Percentiles rank a stretch among this genome's conserved stretches.
phyloP scores from a whole-genome alignment of 2,797 vertebrate species.

The Galago senegalensis region DNA sequence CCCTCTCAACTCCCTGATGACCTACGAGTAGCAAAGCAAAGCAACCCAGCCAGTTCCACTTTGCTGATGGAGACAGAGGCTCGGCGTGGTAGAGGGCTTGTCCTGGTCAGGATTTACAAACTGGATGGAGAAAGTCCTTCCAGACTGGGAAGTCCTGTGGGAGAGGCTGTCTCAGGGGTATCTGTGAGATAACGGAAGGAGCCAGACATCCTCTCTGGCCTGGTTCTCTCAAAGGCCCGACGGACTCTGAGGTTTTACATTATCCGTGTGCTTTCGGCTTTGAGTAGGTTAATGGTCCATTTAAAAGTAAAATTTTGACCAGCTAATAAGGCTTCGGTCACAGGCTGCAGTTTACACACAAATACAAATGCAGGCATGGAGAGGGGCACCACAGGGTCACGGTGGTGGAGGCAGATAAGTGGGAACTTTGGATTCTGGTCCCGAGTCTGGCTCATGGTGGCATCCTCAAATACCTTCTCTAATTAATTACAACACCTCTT shows the following conservation, averaged over 20 bases:
- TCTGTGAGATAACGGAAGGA: constrained; percentile 54
- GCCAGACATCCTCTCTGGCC: constrained; percentile 73
- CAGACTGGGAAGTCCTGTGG: neutral
- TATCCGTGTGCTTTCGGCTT: constrained; percentile 71
- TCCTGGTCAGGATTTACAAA: too few relatives aligned
- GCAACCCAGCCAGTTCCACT: neutral
- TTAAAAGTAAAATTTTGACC: constrained; percentile 89
- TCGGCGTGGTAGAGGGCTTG: neutral
- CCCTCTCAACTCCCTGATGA: neutral
- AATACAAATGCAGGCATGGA: constrained; percentile 76
- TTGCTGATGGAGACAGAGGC: neutral
- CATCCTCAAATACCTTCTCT: constrained; percentile 86
- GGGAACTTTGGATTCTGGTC: constrained; percentile 87
- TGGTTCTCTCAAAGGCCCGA: constrained; percentile 64
- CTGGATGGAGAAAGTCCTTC: neutral
- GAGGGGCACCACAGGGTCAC: constrained; percentile 79
- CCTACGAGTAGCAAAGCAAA: too few relatives aligned
- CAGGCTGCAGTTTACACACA: constrained; percentile 86
- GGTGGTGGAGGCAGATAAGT: constrained; percentile 83
- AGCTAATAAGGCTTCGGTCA: constrained; percentile 85
- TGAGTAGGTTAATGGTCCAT: constrained; percentile 84
- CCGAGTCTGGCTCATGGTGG: constrained; percentile 76
- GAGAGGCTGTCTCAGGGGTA: neutral
- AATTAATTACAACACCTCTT: constrained; percentile 88
- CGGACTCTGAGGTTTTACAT: constrained; percentile 51